phyloP scores from a whole-genome alignment of 2,797 vertebrate genomes.

The Adelosebastes latens region DNA sequence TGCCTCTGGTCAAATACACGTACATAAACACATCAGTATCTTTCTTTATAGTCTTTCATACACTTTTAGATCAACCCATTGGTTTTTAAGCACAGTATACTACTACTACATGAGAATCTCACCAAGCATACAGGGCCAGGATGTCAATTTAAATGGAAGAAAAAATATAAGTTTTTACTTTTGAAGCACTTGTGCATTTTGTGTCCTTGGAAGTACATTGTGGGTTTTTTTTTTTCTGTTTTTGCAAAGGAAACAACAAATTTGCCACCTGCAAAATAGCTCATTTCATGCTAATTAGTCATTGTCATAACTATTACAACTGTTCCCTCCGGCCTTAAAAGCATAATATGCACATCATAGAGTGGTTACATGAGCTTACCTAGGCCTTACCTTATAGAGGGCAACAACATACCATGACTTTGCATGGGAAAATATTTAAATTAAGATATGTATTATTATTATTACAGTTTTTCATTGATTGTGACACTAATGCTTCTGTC shows the following conservation, averaged over 20 bases:
- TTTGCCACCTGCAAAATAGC: not conserved
- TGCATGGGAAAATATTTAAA: not conserved
- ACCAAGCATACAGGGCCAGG: not conserved
- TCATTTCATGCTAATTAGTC: slow-evolving; percentile 43
- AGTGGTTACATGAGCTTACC: not conserved
- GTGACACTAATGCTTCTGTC: not conserved
- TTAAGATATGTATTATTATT: not conserved
- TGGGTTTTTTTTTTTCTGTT: not conserved
- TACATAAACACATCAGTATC: not conserved
- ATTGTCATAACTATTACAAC: slow-evolving; percentile 12
- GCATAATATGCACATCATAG: not conserved
- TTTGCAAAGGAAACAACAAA: slow-evolving; percentile 1
- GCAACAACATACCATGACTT: not conserved
- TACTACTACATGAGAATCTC: not conserved
- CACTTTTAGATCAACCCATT: not conserved
- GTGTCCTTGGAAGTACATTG: not conserved
- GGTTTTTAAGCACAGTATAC: not conserved
- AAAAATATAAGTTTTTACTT: not conserved
- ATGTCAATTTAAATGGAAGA: not conserved
- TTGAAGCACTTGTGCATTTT: too few species aligned
- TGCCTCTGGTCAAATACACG: not conserved
- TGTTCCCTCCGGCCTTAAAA: not conserved
- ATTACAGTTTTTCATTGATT: not conserved
- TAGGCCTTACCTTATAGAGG: not conserved
- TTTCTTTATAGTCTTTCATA: not conserved